Evolutionary conservation across 2,888 invertebrate genomes (phyloP), one percentile per base, ranked within the genome.

Genomic region (Eupsilia transversa): DNA sequence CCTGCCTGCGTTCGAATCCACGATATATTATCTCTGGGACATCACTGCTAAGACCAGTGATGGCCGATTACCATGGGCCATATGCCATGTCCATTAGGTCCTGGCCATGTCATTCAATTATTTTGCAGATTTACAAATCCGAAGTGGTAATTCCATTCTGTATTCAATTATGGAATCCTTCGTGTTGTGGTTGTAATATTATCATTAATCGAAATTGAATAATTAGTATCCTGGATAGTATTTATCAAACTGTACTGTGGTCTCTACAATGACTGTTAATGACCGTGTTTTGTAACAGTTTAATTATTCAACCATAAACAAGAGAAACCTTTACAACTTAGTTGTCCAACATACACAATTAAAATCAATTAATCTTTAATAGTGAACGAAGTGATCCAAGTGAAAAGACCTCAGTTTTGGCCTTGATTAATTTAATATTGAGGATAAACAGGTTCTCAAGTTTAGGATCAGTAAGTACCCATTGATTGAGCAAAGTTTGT

Each of bases 351-450:
- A 64, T 43, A 71, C 43, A 59, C 52, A 67, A 46, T 57, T 35
- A 46, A 49, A 46, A 64, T 41, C 54, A 35, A 54, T 65, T 46
- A 23, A 20, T 3, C 27, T 23, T 59, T 38, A 20, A 56, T 49
- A 57, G 63, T 78, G 12, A 33, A 57, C 64, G 20, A 67, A 63
- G 38, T 52, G n/a, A 49, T 63, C 14, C 38, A 3, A 74, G 23
- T 43, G 61, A 56, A 81, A 57, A 46, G 1, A 66, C 59, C 56
- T 43, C 17, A 64, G 57, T 81, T 80, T 67, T 49, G 12, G 10
- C n/a, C n/a, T 69, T 61, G 61, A 70, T 77, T 69, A 35, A 41
- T 79, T 70, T 43, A 67, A 59, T 70, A 73, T 67, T 66, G n/a
- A 17, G 49, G 12, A 43, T 73, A 73, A 56, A 59, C 54, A 66